Conservation (phyloP, 2,797 vertebrate species). For the Acanthurus leucopareius region DNA sequence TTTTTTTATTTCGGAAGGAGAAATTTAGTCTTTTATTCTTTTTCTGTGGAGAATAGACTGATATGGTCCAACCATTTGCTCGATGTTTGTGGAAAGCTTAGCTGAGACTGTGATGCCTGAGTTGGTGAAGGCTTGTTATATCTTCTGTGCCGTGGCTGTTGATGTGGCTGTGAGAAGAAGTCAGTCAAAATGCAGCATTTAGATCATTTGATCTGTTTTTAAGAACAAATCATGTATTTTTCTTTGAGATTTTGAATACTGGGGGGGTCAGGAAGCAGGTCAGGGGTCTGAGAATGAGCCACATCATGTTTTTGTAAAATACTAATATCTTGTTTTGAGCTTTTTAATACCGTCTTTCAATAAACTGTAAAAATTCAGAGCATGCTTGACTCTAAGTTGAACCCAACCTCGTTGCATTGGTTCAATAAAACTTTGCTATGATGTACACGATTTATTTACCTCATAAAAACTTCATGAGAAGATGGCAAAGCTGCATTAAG, state of each 20-base stretch:
- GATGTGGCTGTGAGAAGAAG: constrained; percentile 11
- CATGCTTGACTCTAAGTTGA: constrained; percentile 39
- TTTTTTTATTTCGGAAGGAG: not conserved
- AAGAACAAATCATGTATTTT: not conserved
- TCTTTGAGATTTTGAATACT: not conserved
- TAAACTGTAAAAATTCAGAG: constrained; percentile 13
- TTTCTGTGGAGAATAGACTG: not conserved
- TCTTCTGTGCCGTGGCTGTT: not conserved
- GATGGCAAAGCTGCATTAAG: constrained; percentile 10
- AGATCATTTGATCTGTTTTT: not conserved
- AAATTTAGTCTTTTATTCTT: not conserved
- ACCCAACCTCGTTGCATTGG: constrained; percentile 25
- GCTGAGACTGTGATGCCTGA: no score
- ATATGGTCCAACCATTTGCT: not conserved
- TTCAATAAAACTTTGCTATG: constrained; percentile 13
- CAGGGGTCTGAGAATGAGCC: not conserved
- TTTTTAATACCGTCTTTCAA: constrained; percentile 2
- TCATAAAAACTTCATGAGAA: constrained; percentile 55
- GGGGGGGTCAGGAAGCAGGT: not conserved
- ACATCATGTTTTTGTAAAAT: not conserved
- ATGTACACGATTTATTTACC: constrained; percentile 49
- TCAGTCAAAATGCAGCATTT: not conserved
- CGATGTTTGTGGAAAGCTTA: not conserved
- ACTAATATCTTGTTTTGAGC: not conserved
- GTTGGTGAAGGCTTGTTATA: not conserved